Percentiles rank a stretch among this genome's conserved stretches.
These are phyloP conservation scores for Rhagium mordax DNA, from an alignment of 2,888 invertebrate species.

Conservation along the genomic window DNA sequence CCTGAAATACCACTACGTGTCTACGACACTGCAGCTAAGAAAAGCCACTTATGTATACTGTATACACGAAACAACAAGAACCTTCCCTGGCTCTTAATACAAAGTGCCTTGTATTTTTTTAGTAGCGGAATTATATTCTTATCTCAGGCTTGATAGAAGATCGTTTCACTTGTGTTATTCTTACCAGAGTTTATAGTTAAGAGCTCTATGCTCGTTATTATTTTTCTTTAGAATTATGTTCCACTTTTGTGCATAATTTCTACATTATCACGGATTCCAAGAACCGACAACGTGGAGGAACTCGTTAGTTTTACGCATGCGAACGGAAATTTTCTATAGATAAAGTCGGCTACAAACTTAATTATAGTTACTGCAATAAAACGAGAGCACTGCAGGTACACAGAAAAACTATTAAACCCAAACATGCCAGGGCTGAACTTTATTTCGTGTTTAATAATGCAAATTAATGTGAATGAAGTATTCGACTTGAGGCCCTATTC, in stretches of 20 bases:
- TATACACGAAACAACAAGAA: background rate
- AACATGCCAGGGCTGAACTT: background rate
- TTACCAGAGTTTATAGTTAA: background rate
- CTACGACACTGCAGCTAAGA: background rate
- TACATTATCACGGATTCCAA: background rate
- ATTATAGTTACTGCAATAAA: background rate
- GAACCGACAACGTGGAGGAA: background rate
- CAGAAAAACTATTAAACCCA: background rate
- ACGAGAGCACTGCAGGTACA: background rate
- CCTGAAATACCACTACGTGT: background rate
- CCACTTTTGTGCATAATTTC: background rate
- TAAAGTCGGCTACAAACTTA: background rate
- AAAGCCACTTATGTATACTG: background rate
- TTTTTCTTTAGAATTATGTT: background rate
- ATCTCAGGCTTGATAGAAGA: conserved; percentile 5
- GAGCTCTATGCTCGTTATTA: background rate
- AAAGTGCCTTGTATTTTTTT: conserved; percentile 11
- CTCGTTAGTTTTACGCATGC: background rate
- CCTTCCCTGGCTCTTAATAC: background rate
- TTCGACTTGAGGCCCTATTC: no score
- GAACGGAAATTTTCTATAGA: background rate
- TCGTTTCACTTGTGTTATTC: conserved; percentile 3
- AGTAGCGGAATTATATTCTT: conserved; percentile 9
- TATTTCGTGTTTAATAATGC: background rate
- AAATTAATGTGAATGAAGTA: background rate